Evolutionary conservation across 2,888 invertebrate species (phyloP).

Genomic region (Marasmarcha lunaedactyla): DNA sequence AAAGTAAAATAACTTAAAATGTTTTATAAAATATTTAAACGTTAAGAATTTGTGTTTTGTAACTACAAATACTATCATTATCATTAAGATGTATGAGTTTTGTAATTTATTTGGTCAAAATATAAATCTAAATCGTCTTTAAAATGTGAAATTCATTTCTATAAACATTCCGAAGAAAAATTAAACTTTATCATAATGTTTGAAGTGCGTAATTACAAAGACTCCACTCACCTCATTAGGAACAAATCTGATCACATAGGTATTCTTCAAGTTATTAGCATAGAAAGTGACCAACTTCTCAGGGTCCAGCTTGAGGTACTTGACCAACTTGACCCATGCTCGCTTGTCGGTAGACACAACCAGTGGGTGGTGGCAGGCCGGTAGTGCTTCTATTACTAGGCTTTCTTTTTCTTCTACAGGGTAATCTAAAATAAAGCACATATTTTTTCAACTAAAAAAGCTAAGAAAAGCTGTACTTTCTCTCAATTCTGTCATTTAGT

Average conservation of each 20-base stretch:
- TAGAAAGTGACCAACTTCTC: slow-evolving; percentile 71
- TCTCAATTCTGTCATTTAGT: no score
- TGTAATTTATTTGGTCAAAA: no score
- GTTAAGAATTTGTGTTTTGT: no score
- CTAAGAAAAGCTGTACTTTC: no score
- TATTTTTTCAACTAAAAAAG: not conserved
- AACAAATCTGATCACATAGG: slow-evolving; percentile 70
- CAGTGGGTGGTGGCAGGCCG: slow-evolving; percentile 82
- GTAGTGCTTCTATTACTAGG: slow-evolving; percentile 75
- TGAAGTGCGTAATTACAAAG: no score
- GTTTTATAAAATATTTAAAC: slow-evolving; percentile 2
- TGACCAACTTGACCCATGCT: slow-evolving; percentile 77
- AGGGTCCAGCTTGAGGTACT: slow-evolving; percentile 69
- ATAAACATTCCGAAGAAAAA: no score
- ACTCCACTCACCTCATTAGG: slow-evolving; percentile 43
- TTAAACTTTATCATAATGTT: no score
- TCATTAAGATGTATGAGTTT: no score
- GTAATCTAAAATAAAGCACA: slow-evolving; percentile 31
- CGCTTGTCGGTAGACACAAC: slow-evolving; percentile 68
- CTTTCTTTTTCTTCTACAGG: slow-evolving; percentile 64
- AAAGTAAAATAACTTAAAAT: not conserved
- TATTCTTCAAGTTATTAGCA: slow-evolving; percentile 68
- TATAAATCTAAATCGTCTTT: no score
- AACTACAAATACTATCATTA: no score
- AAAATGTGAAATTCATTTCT: no score